Conservation (phyloP, 2,888 invertebrate genomes). For the Athalia circularis region DNA sequence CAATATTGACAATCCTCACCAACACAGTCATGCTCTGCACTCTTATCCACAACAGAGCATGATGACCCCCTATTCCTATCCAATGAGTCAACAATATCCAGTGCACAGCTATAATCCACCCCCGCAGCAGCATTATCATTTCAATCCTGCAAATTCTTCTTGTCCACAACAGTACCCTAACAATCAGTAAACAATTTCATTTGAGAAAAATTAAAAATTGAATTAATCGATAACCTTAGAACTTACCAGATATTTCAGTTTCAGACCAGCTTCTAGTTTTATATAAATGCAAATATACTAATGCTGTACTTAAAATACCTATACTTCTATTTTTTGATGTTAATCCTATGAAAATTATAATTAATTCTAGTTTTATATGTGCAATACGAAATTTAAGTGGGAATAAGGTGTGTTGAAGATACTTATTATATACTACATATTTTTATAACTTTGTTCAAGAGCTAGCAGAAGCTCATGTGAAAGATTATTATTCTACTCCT, state of each 20-base stretch:
- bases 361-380: slow-evolving; percentile 7
- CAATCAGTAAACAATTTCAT: background rate
- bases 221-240: background rate
- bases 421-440: slow-evolving; percentile 11
- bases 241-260: background rate
- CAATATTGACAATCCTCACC: slow-evolving; percentile 4
- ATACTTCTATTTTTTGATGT: background rate
- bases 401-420: background rate
- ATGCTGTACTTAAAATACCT: background rate
- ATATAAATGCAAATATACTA: slow-evolving; percentile 4
- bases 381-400: background rate
- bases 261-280: background rate
- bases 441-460: slow-evolving; percentile 1
- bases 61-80: slow-evolving; percentile 11
- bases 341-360: background rate
- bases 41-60: slow-evolving; percentile 12
- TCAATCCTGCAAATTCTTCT: background rate
- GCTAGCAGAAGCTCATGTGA: background rate
- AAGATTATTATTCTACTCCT: background rate
- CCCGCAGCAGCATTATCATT: slow-evolving; percentile 12
- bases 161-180: background rate
- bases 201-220: background rate
- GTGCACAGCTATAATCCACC: slow-evolving; percentile 2
- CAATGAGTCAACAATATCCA: slow-evolving; percentile 8
- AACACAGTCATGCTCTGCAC: background rate